Base-by-base conservation (phyloP, 1,140 invertebrate genomes). In the Pomacea maculata region DNA sequence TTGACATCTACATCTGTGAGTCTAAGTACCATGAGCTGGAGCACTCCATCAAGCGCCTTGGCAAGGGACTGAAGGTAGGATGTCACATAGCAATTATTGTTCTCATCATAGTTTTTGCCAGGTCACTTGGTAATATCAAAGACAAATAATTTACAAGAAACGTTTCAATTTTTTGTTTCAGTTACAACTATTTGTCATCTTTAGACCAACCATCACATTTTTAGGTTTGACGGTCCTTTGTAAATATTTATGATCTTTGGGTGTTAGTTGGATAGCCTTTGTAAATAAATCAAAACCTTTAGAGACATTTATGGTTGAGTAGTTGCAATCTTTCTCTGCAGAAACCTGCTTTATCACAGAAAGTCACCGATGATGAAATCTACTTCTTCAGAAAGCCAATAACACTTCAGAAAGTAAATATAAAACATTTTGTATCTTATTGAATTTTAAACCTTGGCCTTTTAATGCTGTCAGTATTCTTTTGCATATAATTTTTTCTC, bases 1-100 rank as follows among this genome's bases (percentile, higher is more conserved):
- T 94, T 77, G 97, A 99, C 92, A 94, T 99, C 10, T 99, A 94
- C 89, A 94, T 99, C 29, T 99, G 97, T 91, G 97, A 99, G 91
- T 97, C 95, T 0, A 93, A 96, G 77, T 99, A 98, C 88, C 96
- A 98, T 88, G 97, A 99, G 91, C 93, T 94, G 25, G 96, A 96
- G 86, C 94, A 95, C 83, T 87, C 82, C 45, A 88, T 91, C 63
- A 88, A 89, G 78, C 96, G 96, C 88, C 91, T 97, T 1, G 93
- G 93, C 21, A 92, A 92, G 71, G 87, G 90, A 19, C 82, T 90
- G 14, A 92, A 91, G 88, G 90, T 90, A 95, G 25, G 95, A 45
- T 45, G 34, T 45, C 95, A 9, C 77, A 45, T 6, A 6, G 6
- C 34, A 45, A 11, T 55, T 74, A n/a, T 75, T 45, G 14, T 82